These are phyloP conservation scores for Eremophila alpestris DNA, from an alignment of 2,797 vertebrate genomes.

Conservation along the genomic window DNA sequence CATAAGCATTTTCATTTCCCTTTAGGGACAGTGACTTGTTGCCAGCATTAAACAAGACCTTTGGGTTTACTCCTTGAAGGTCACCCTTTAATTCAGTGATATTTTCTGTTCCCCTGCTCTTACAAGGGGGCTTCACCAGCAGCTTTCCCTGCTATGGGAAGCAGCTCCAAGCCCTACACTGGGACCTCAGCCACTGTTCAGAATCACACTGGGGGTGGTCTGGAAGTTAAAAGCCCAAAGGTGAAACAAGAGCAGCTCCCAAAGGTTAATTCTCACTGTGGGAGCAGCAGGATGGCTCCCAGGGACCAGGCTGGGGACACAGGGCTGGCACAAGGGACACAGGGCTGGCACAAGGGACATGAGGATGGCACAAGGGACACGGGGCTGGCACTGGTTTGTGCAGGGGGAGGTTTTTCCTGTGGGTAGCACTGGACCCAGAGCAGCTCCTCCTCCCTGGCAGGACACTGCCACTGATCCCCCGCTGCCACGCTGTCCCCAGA, in stretches of 20 bases:
- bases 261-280: fast-evolving
- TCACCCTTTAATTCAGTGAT: background rate
- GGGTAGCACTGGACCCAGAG: fast-evolving
- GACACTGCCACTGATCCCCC: background rate
- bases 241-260: background rate
- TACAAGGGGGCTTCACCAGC: background rate
- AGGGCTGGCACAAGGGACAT: background rate
- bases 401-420: background rate
- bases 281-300: background rate
- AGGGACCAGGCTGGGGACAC: background rate
- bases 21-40: background rate
- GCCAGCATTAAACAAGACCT: fast-evolving
- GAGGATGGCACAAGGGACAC: fast-evolving
- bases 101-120: background rate
- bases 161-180: background rate
- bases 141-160: fast-evolving
- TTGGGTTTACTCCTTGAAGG: background rate
- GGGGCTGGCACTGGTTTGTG: background rate
- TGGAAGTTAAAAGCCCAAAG: background rate
- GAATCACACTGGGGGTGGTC: fast-evolving
- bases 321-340: background rate
- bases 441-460: background rate
- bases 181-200: background rate
- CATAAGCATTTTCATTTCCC: background rate
- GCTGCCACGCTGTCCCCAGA: background rate